Conservation (phyloP, 2,888 invertebrate genomes). For the Mimas tiliae region DNA sequence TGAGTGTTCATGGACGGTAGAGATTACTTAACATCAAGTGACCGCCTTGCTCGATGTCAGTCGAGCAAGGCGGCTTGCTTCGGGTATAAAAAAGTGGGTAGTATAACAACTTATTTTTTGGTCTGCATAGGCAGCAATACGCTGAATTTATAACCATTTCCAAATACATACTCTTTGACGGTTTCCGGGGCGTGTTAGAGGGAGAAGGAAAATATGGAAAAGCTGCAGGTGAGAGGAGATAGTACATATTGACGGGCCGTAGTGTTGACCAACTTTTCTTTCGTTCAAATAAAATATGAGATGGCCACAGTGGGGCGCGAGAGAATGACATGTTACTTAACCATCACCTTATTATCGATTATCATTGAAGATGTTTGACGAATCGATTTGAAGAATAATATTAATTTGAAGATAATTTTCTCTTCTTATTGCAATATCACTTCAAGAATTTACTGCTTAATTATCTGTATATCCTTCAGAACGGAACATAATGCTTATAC, state of each 20-base stretch:
- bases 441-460: too few species aligned
- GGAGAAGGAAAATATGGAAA: slow-evolving; percentile 45
- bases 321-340: slow-evolving; percentile 33
- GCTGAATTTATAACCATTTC: slow-evolving; percentile 27
- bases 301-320: slow-evolving; percentile 38
- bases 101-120: not conserved
- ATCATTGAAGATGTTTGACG: slow-evolving; percentile 15
- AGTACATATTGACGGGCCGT: slow-evolving; percentile 57
- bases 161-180: slow-evolving; percentile 56
- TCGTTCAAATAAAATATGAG: slow-evolving; percentile 73
- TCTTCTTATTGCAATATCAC: too few species aligned
- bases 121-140: slow-evolving; percentile 22
- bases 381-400: not conserved
- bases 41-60: too few species aligned
- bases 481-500: too few species aligned
- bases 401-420: too few species aligned
- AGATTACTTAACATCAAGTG: too few species aligned
- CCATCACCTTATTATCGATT: slow-evolving; percentile 31
- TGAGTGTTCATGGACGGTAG: too few species aligned
- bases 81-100: too few species aligned
- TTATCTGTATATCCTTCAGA: too few species aligned
- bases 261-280: slow-evolving; percentile 74
- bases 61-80: too few species aligned
- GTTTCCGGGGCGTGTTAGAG: slow-evolving; percentile 59
- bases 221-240: slow-evolving; percentile 42